Evolutionary conservation across 2,797 vertebrate genomes (phyloP), one percentile per base, ranked within the genome.

Genomic region (Carduelis carduelis): DNA sequence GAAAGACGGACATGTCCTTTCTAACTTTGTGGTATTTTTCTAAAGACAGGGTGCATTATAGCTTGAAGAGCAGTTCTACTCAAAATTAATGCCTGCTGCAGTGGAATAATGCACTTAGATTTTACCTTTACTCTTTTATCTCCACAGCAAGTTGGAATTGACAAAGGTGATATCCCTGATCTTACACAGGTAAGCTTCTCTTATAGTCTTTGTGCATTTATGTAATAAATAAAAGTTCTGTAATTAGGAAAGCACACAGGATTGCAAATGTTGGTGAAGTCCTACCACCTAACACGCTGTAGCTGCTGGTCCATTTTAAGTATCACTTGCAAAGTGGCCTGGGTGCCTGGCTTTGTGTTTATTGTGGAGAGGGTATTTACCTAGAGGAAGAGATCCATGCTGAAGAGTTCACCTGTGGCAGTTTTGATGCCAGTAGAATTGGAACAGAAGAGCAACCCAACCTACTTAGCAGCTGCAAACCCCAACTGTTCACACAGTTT

Each of bases 151-250:
- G 98, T 99, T 96, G 99, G 99, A 97, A 99, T 99, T 97, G 99
- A 99, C 97, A 99, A 99, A 98, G 99, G 99, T 15, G 99, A 99
- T 96, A 99, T 99, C 89, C 99, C 99, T 47, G 99, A 99, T 97
- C 99, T 99, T 72, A 99, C 99, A 41, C 99, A 99, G 98, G 99
- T 99, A 98, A 98, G 98, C 88, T 75, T 53, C 26, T 64, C 21
- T 61, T 68, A 23, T 21, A 28, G 47, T 72, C 37, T 74, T 81
- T 77, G 90, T 74, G 46, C 11, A n/a, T 68, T 83, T 43, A 20
- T 86, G 23, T 66, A 61, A 18, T 83, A 79, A 81, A 30, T 71
- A 11, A 15, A 89, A 69, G 66, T 49, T 75, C 21, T 74, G 8
- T 69, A 46, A 41, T 57, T 43, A 47, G 30, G 50, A 79, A 84